These are phyloP conservation scores for Andrena marginata DNA, from an alignment of 2,888 invertebrate species.

Conservation along the genomic window DNA sequence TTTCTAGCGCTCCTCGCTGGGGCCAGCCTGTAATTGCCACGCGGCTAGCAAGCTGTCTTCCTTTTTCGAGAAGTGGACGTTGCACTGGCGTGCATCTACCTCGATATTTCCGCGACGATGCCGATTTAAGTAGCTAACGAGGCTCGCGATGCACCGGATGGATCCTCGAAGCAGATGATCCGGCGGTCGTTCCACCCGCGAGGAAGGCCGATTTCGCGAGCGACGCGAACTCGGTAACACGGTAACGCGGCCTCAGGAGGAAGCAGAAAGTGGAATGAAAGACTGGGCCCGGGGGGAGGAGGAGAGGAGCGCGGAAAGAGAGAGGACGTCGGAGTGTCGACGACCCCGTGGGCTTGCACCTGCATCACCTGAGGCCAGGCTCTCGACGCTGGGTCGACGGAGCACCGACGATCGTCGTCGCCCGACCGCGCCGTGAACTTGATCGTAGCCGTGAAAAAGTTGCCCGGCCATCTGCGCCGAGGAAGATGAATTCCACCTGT, in stretches of 20 bases:
- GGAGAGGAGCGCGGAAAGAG: slow-evolving; percentile 30
- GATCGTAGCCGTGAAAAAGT: slow-evolving; percentile 65
- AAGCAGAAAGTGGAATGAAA: slow-evolving; percentile 53
- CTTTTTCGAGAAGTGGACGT: background rate
- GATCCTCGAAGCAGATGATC: no score
- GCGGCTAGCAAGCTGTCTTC: background rate
- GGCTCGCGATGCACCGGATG: no score
- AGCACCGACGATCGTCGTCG: slow-evolving; percentile 30
- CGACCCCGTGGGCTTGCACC: slow-evolving; percentile 71
- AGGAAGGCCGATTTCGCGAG: no score
- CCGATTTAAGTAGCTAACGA: no score
- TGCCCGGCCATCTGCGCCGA: slow-evolving; percentile 57
- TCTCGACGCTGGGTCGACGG: slow-evolving; percentile 43
- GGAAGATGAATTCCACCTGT: slow-evolving; percentile 39
- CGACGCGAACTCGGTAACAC: slow-evolving; percentile 56
- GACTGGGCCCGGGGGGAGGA: slow-evolving; percentile 28
- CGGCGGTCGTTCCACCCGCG: no score
- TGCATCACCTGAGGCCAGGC: slow-evolving; percentile 68
- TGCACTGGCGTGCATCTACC: background rate
- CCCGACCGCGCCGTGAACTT: slow-evolving; percentile 45
- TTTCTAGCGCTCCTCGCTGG: background rate
- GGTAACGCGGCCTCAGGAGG: slow-evolving; percentile 49
- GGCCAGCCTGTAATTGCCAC: background rate
- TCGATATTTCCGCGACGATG: no score
- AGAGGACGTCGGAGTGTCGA: slow-evolving; percentile 53